phyloP scores from a whole-genome alignment of 2,797 vertebrate genomes.

The Pipistrellus kuhlii region DNA sequence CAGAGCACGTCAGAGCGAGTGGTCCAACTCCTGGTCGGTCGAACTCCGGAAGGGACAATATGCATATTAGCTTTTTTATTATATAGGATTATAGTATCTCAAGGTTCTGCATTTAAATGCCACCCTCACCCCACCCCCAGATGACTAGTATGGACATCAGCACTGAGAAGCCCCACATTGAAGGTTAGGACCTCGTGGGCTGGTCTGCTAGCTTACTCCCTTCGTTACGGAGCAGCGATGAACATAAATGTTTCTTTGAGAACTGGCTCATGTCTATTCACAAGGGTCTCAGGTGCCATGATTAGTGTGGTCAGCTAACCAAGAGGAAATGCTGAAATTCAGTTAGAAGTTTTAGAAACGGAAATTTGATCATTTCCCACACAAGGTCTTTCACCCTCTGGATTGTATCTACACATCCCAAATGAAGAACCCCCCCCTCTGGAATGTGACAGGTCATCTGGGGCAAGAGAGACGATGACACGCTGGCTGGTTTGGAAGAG shows the following conservation, averaged over 20 bases:
- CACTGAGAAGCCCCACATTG: neutral
- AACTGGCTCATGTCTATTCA: neutral
- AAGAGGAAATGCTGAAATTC: neutral
- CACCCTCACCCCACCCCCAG: accelerated
- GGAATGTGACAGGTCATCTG: neutral
- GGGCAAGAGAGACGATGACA: neutral
- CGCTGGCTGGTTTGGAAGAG: no score
- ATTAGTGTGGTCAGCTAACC: neutral
- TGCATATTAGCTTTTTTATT: no score
- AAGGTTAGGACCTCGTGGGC: no score
- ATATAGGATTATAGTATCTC: neutral
- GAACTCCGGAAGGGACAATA: no score
- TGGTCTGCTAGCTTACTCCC: no score
- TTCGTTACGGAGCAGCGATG: no score
- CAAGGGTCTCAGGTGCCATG: accelerated
- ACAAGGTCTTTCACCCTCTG: neutral
- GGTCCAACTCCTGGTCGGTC: no score
- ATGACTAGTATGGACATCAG: accelerated
- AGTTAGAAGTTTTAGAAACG: neutral
- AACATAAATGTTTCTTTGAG: accelerated
- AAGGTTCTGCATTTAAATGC: neutral
- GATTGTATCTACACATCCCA: neutral
- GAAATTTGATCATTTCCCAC: neutral
- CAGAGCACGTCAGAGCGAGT: no score
- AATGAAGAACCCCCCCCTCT: neutral